Conservation (phyloP, 2,888 invertebrate species). For the Bombyx huttoni region DNA sequence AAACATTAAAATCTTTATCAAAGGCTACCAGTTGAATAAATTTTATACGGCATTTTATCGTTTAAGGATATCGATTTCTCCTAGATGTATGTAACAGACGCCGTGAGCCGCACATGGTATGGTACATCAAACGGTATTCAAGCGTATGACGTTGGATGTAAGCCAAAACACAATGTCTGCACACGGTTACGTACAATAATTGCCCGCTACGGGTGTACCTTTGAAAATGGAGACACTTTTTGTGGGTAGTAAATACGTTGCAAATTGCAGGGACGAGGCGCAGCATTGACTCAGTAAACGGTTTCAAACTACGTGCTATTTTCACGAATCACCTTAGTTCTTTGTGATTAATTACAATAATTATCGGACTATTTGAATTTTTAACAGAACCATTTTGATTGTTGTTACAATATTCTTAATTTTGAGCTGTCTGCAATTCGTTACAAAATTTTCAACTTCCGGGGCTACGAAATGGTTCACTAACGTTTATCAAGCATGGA, state of each 20-base stretch:
- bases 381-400: too few species aligned
- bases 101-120: constrained; percentile 19
- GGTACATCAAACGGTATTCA: constrained; percentile 29
- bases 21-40: too few species aligned
- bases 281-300: not conserved
- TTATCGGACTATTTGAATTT: not conserved
- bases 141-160: constrained; percentile 41
- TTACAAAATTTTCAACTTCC: too few species aligned
- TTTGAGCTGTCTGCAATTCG: too few species aligned
- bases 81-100: constrained; percentile 10
- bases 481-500: too few species aligned
- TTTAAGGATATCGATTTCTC: not conserved
- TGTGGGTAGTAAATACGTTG: not conserved
- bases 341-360: not conserved
- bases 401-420: too few species aligned
- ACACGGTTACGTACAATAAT: constrained; percentile 40
- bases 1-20: too few species aligned
- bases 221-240: constrained; percentile 1
- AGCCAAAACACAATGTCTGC: constrained; percentile 53
- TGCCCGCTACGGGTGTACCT: constrained; percentile 15
- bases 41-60: not conserved
- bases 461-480: too few species aligned
- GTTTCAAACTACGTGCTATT: not conserved
- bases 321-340: not conserved
- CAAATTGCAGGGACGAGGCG: not conserved